phyloP scores from a whole-genome alignment of 2,797 vertebrate genomes.

The Peromyscus aztecus region DNA sequence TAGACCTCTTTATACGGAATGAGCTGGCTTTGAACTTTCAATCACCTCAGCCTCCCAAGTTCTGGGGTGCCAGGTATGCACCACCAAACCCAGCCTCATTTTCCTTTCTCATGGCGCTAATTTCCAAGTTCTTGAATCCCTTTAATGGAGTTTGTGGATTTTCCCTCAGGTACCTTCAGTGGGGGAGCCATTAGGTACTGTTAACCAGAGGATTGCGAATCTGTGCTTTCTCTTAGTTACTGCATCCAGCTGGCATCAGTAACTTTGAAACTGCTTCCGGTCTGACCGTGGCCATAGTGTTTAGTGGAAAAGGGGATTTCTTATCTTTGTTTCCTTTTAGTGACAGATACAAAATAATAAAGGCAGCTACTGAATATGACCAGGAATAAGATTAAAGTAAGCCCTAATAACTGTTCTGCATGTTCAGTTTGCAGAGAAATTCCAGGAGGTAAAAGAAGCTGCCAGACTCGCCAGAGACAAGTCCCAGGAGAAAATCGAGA shows the following conservation, averaged over 20 bases:
- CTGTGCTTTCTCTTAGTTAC: neutral
- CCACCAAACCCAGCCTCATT: neutral
- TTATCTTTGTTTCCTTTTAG: conserved; percentile 49
- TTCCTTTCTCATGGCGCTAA: neutral
- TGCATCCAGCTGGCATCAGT: neutral
- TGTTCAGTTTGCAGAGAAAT: conserved; percentile 97
- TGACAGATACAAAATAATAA: neutral
- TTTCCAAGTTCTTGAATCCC: conserved; percentile 2
- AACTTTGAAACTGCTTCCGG: neutral
- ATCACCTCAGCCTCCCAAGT: neutral
- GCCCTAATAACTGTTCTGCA: neutral
- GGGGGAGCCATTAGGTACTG: neutral
- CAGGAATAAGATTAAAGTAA: neutral
- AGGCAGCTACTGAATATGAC: neutral
- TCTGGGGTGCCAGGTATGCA: neutral
- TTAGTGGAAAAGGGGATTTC: neutral
- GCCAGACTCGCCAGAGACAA: conserved; percentile 95
- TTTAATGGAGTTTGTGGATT: neutral
- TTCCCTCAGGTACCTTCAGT: too few relatives aligned
- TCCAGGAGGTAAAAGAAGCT: conserved; percentile 97
- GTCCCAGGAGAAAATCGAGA: conserved; percentile 97
- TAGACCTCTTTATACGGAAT: neutral
- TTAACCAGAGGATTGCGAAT: neutral
- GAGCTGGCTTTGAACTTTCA: neutral
- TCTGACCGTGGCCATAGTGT: neutral